Conservation (phyloP, 2,113 vertebrate genomes). For the Syngnathus typhle region DNA sequence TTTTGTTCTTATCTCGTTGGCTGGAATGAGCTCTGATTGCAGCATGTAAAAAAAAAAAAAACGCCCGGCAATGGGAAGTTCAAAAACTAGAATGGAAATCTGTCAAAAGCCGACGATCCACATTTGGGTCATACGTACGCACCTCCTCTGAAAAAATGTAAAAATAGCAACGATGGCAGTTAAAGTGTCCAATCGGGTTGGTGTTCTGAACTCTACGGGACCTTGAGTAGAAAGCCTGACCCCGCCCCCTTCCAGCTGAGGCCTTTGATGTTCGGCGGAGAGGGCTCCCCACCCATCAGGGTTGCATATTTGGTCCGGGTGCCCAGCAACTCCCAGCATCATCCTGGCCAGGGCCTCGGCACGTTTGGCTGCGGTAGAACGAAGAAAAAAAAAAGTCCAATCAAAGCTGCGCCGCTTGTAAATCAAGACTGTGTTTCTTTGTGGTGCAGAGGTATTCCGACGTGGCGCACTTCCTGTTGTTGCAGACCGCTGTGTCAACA, state of each 20-base stretch:
- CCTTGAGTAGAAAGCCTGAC: conserved; percentile 55
- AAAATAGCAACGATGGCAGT: too few relatives aligned
- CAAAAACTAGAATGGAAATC: neutral
- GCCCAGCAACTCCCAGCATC: conserved; percentile 53
- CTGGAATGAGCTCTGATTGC: conserved; percentile 67
- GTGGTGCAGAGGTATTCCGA: conserved; percentile 32
- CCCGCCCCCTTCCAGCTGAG: conserved; percentile 37
- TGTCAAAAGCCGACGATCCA: neutral
- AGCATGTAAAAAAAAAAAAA: conserved; percentile 32
- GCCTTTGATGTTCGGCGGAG: conserved; percentile 61
- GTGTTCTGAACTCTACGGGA: conserved; percentile 48
- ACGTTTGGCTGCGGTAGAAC: too few relatives aligned
- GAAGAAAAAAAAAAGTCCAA: neutral
- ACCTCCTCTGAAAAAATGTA: neutral
- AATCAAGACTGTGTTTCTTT: conserved; percentile 12
- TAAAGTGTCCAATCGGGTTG: neutral
- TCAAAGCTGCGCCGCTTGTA: neutral
- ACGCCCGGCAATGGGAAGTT: conserved; percentile 11
- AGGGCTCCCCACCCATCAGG: conserved; percentile 21
- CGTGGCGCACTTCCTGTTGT: conserved; percentile 38
- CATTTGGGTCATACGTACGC: neutral
- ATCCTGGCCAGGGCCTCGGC: conserved; percentile 21
- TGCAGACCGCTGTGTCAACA: conserved; percentile 48
- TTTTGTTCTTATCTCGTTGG: conserved; percentile 63
- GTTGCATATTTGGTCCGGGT: conserved; percentile 42